Base-by-base conservation (phyloP, 2,113 vertebrate species). In the Ciconia stormi region DNA sequence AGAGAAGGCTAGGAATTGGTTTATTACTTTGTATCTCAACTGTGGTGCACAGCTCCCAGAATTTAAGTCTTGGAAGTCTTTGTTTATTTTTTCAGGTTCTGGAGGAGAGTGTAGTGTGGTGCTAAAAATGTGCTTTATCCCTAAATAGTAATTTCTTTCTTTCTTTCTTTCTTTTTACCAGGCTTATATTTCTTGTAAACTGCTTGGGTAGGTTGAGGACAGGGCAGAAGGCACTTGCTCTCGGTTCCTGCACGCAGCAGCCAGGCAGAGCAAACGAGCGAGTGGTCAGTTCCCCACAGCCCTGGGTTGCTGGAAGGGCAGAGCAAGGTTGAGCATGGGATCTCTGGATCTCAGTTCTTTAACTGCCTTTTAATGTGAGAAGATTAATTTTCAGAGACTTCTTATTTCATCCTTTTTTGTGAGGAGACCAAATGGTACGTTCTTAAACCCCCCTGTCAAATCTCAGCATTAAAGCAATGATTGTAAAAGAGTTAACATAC, bases 211-310 rank as follows among this genome's bases (percentile, higher is more conserved):
- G 52, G 29, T 8, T 30, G 67, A 63, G 26, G 34, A 14, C 15
- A 10, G 29, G 49, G 34, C 21, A 65, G 82, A 80, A 30, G 29
- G 20, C 7, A 0, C 38, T 50, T 42, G 38, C 17, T 61, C 7
- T 52, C 1, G 0, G 7, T 40, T 82, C n/a, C 21, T 29, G 13
- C 5, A 0, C 13, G 40, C 5, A 44, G 53, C 23, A 10, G 12
- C 16, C 1, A 4, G 7, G 30, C 63, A 63, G 36, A 70, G 67
- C 19, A 40, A n/a, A 56, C 0, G 4, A 32, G 22, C 0, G 3
- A 26, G 13, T 3, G 14, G n/a, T 38, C 32, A 26, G 18, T 67
- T 50, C 29, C 38, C 18, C 2, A 3, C 27, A 76, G 66, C 38
- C 13, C 7, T 10, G 11, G 47, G 11, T 26, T 59, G 9, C n/a